A percentile compares a stretch with the other conserved stretches of the same genome.
Evolutionary conservation across 1,140 invertebrate genomes (phyloP).

Genomic region (Apis laboriosa): DNA sequence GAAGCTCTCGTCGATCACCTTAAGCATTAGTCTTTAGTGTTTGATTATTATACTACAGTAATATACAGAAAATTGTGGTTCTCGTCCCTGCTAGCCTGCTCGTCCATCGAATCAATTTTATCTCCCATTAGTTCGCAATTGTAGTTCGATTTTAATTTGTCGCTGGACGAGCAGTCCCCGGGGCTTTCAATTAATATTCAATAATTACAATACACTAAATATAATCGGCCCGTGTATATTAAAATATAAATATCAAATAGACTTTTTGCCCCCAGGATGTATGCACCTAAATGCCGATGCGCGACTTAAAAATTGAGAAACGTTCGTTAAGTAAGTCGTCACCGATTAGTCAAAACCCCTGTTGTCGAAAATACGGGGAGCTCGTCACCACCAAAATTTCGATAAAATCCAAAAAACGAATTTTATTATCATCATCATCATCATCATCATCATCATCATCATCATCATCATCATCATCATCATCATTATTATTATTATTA

Average conservation of each 20-base stretch:
- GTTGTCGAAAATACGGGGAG: conserved; percentile 48
- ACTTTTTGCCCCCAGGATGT: conserved; percentile 71
- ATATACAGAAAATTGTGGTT: conserved; percentile 76
- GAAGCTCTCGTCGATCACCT: conserved; percentile 74
- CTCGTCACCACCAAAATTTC: conserved; percentile 26
- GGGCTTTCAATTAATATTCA: conserved; percentile 64
- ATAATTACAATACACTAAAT: conserved; percentile 76
- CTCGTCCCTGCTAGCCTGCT: conserved; percentile 4
- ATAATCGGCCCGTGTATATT: conserved; percentile 77
- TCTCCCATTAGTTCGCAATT: not conserved
- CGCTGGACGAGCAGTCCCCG: conserved; percentile 32
- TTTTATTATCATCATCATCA: no score
- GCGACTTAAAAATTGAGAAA: conserved; percentile 63
- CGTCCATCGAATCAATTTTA: not conserved
- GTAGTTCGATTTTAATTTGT: not conserved
- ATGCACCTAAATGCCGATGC: conserved; percentile 61
- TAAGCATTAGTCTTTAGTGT: conserved; percentile 80
- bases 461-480: no score
- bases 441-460: no score
- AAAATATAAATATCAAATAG: conserved; percentile 79
- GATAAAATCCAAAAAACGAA: not conserved
- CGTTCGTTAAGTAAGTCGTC: conserved; percentile 61
- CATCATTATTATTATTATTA: no score
- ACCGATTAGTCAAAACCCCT: conserved; percentile 53
- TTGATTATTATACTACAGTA: conserved; percentile 79